Conservation (phyloP, 1,140 invertebrate genomes). For the Anastrepha ludens region DNA sequence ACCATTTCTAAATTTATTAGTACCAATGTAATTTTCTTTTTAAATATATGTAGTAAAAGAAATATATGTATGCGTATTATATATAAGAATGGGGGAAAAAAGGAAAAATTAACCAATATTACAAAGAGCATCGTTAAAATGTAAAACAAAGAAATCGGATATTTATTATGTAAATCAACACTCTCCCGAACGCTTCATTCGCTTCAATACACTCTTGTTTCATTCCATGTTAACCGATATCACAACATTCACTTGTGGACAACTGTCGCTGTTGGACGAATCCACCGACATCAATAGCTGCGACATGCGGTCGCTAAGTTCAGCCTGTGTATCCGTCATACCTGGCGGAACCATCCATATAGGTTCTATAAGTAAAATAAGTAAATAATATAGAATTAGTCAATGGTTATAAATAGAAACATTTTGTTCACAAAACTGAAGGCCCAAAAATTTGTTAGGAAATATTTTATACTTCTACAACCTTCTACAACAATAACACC, state of each 20-base stretch:
- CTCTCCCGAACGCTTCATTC: slow-evolving; percentile 22
- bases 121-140: slow-evolving; percentile 1
- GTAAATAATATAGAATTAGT: not conserved
- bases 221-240: slow-evolving; percentile 72
- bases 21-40: slow-evolving; percentile 49
- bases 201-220: slow-evolving; percentile 50
- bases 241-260: slow-evolving; percentile 73
- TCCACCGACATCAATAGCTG: slow-evolving; percentile 69
- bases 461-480: no score
- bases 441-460: no score
- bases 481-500: no score
- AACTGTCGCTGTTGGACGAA: slow-evolving; percentile 65
- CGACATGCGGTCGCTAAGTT: slow-evolving; percentile 71
- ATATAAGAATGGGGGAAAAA: slow-evolving; percentile 13
- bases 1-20: slow-evolving; percentile 49
- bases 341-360: slow-evolving; percentile 72
- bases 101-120: slow-evolving; percentile 30
- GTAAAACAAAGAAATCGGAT: slow-evolving; percentile 37
- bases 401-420: no score
- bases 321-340: slow-evolving; percentile 67
- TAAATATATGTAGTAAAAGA: slow-evolving; percentile 22
- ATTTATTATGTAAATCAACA: slow-evolving; percentile 39
- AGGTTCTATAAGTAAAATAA: slow-evolving; percentile 60
- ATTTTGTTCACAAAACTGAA: no score
- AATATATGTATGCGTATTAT: slow-evolving; percentile 3